phyloP scores from a whole-genome alignment of 1,140 invertebrate species.

The Liolophura sinensis region DNA sequence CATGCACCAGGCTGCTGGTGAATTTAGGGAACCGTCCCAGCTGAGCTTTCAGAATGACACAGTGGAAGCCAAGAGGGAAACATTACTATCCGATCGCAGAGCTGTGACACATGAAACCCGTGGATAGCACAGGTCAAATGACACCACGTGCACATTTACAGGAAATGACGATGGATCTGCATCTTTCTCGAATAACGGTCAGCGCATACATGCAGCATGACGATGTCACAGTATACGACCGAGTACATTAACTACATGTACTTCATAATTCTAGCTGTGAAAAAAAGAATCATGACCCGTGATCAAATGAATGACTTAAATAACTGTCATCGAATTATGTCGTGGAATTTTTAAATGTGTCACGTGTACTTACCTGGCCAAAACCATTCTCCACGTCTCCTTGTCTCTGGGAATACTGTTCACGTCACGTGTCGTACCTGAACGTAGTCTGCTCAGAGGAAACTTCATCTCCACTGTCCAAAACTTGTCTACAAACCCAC shows the following conservation, averaged over 20 bases:
- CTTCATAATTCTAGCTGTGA: not conserved
- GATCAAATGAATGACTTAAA: not conserved
- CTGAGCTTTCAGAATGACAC: too few relatives aligned
- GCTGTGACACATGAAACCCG: too few relatives aligned
- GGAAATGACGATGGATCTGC: too few relatives aligned
- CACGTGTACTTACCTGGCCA: constrained; percentile 19
- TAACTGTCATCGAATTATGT: not conserved
- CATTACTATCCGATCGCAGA: too few relatives aligned
- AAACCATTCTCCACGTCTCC: constrained; percentile 33
- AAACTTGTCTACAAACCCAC: constrained; percentile 18
- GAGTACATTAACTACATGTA: not conserved
- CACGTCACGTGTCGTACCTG: constrained; percentile 13
- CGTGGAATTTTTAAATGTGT: not conserved
- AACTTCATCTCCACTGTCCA: constrained; percentile 35
- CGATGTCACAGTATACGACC: not conserved
- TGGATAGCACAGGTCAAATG: too few relatives aligned
- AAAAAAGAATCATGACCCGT: not conserved
- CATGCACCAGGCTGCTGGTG: too few relatives aligned
- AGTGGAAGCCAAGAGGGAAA: too few relatives aligned
- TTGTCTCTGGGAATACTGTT: constrained; percentile 16
- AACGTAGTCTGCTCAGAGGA: constrained; percentile 24
- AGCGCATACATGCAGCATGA: not conserved
- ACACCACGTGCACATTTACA: too few relatives aligned
- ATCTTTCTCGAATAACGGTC: too few relatives aligned
- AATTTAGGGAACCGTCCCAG: too few relatives aligned